These are phyloP conservation scores for Malurus alboscapulatus DNA, from an alignment of 2,113 vertebrate genomes.

Conservation along the genomic window DNA sequence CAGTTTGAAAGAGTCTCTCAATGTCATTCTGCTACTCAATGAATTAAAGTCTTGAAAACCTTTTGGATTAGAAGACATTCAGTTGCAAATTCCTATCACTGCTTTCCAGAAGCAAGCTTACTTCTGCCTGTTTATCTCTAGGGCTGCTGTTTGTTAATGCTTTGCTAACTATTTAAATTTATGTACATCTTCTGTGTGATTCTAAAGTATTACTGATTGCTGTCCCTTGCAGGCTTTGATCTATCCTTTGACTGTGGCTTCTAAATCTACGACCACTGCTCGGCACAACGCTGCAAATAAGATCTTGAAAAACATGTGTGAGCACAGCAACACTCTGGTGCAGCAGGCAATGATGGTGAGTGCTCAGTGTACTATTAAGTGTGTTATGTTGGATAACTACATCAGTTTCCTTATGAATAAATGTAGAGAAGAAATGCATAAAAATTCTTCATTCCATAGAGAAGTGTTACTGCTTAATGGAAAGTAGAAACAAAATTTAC, in stretches of 20 bases:
- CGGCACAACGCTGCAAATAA: slow-evolving; percentile 97
- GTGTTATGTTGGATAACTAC: not conserved
- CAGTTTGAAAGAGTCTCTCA: not conserved
- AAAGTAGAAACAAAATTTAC: not conserved
- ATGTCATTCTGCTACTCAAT: not conserved
- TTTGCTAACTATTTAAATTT: not conserved
- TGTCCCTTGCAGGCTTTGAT: slow-evolving; percentile 86
- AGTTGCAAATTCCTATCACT: not conserved
- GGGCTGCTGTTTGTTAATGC: not conserved
- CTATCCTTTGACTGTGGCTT: slow-evolving; percentile 96
- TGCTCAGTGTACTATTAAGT: not conserved
- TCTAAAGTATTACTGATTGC: not conserved
- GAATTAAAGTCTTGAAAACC: not conserved
- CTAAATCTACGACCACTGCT: slow-evolving; percentile 97
- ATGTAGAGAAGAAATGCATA: not conserved
- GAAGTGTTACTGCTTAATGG: not conserved
- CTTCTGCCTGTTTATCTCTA: not conserved
- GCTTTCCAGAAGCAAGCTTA: not conserved
- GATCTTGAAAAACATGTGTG: slow-evolving; percentile 99
- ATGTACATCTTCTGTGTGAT: not conserved
- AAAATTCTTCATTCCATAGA: not conserved
- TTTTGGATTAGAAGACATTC: not conserved
- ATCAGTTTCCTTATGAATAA: not conserved
- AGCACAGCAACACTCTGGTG: slow-evolving; percentile 96
- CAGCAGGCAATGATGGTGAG: slow-evolving; percentile 98